Conservation (phyloP, 2,797 vertebrate genomes). For the Melopsittacus undulatus region DNA sequence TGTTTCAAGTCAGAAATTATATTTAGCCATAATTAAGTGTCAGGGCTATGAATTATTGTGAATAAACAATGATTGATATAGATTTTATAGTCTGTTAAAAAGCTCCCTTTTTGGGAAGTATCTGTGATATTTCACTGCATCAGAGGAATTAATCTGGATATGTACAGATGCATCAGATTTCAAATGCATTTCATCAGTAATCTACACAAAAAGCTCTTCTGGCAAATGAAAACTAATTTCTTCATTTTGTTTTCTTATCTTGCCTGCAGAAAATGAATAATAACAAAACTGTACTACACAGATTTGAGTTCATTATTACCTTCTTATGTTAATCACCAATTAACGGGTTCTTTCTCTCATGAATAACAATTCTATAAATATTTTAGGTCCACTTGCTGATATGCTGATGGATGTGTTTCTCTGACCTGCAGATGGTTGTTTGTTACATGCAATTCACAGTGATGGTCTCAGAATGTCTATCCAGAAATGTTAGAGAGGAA, state of each 20-base stretch:
- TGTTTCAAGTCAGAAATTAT: conserved; percentile 45
- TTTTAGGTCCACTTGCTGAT: conserved; percentile 87
- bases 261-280: conserved; percentile 40
- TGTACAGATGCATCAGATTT: conserved; percentile 51
- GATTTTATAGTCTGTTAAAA: conserved; percentile 53
- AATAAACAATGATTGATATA: conserved; percentile 58
- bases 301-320: conserved; percentile 74
- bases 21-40: conserved; percentile 55
- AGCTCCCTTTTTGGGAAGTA: conserved; percentile 47
- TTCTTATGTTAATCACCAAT: conserved; percentile 74
- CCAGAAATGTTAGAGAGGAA: conserved; percentile 79
- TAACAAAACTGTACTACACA: conserved; percentile 27
- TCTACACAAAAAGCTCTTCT: conserved; percentile 40
- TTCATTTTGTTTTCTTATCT: conserved; percentile 59
- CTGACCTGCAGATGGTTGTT: conserved; percentile 86
- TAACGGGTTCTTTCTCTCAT: conserved; percentile 56
- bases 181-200: conserved; percentile 57
- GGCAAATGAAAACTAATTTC: conserved; percentile 62
- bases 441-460: conserved; percentile 79
- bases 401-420: conserved; percentile 86
- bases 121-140: conserved; percentile 55
- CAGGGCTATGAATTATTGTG: conserved; percentile 33
- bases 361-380: conserved; percentile 79
- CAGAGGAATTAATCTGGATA: conserved; percentile 42
- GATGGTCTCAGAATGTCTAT: conserved; percentile 82